Evolutionary conservation across 2,797 vertebrate genomes (phyloP).

Genomic region (Pantherophis alleghaniensis): DNA sequence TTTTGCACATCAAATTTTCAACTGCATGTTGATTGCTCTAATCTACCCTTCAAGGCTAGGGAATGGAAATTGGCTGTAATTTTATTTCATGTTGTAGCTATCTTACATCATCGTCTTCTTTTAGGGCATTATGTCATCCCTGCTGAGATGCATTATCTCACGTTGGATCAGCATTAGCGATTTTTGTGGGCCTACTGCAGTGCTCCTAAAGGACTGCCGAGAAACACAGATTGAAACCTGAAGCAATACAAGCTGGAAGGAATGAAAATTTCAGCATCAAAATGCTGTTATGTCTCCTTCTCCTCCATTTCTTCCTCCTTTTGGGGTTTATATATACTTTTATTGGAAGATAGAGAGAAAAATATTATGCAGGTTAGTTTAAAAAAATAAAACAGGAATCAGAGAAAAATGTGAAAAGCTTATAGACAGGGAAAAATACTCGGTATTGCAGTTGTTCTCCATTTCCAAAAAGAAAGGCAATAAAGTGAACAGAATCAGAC

Average conservation of each 20-base stretch:
- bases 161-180: conserved; percentile 76
- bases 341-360: neutral
- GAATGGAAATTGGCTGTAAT: conserved; percentile 74
- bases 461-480: neutral
- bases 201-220: conserved; percentile 76
- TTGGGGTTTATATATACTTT: neutral
- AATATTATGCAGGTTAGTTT: neutral
- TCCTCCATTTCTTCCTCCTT: neutral
- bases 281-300: neutral
- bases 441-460: neutral
- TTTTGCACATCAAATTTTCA: conserved; percentile 66
- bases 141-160: conserved; percentile 79
- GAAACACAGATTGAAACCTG: conserved; percentile 79
- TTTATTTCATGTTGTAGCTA: conserved; percentile 65
- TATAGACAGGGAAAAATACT: neutral
- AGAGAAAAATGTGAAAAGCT: neutral
- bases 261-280: conserved; percentile 67
- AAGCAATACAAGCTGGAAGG: conserved; percentile 73
- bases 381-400: neutral
- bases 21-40: conserved; percentile 68
- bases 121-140: conserved; percentile 84
- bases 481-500: neutral
- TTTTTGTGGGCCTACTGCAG: conserved; percentile 78
- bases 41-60: conserved; percentile 69
- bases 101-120: conserved; percentile 84